Percentiles rank a stretch among this genome's conserved stretches.
These are phyloP conservation scores for Callospermophilus lateralis DNA, from an alignment of 2,113 vertebrate genomes.

Conservation along the genomic window DNA sequence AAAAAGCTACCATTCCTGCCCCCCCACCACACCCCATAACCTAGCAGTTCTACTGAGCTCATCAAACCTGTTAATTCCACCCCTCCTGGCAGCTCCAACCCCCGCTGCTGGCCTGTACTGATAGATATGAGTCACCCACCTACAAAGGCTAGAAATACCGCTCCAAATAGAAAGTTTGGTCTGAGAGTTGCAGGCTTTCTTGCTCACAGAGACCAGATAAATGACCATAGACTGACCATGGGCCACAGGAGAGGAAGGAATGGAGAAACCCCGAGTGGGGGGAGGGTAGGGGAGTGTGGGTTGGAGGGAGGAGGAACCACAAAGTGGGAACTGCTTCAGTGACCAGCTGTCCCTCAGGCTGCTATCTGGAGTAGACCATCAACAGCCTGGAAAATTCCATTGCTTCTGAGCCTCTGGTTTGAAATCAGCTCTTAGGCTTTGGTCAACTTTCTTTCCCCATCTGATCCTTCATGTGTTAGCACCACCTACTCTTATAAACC, in stretches of 20 bases:
- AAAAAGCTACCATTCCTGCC: not conserved
- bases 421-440: not conserved
- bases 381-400: not conserved
- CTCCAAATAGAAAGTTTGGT: constrained; percentile 30
- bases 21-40: not conserved
- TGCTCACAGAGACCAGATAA: constrained; percentile 34
- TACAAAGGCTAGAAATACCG: constrained; percentile 33
- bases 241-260: constrained; percentile 62
- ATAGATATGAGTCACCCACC: not conserved
- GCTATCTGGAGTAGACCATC: not conserved
- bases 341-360: not conserved
- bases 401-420: not conserved
- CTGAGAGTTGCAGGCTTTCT: not conserved
- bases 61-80: not conserved
- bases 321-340: not conserved
- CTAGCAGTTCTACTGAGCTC: not conserved
- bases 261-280: not conserved
- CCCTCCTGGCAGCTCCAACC: not conserved
- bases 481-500: not conserved
- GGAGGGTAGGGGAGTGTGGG: too few species aligned
- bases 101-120: not conserved
- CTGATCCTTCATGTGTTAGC: not conserved
- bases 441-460: not conserved
- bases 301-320: not conserved
- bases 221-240: not conserved